Base-by-base conservation (phyloP, 2,888 invertebrate species). In the Harpagoxenus sublaevis region DNA sequence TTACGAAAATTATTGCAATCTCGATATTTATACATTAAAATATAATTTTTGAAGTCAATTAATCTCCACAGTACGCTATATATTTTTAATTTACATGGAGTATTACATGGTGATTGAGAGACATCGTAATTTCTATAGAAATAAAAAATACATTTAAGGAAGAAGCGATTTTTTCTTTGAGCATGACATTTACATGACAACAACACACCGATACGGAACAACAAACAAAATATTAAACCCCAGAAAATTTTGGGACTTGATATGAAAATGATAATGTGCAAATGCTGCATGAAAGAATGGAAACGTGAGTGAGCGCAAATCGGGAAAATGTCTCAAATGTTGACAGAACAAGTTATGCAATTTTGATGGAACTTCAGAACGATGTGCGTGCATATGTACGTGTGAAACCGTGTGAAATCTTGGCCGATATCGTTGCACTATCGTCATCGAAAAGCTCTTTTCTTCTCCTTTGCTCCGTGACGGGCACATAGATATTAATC, bases 261-360 rank as follows among this genome's bases (percentile, higher is more conserved):
- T 53, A 53, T 53, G 53, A 9, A 53, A 53, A 2, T 28, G 53
- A 77, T 77, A 66, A 68, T 39, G 39, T 53, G 77, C 53, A 42
- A 42, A 39, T 66, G 39, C 10, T 23, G 60, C 9, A 53, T 53
- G 39, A 77, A 68, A 53, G 66, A 66, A 77, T 31, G 28, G 53
- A 42, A 77, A 65, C 68, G 53, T 42, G 68, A 68, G 39, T 28
- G 39, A 28, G 12, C 39, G 42, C 53, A 66, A 68, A 78, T 68
- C 42, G 70, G 53, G 66, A 78, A 77, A 78, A 68, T 28, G 53
- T 53, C 77, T 53, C 53, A 28, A 68, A 78, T 78, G 31, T 78
- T 68, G 77, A 55, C 53, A 78, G 53, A 78, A 42, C 77, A 68
- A 68, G 77, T 68, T 68, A 68, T 68, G 70, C 70, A 78, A 68